A percentile compares a stretch with the other conserved stretches of the same genome.
These are phyloP conservation scores for Pedionomus torquatus DNA, from an alignment of 2,113 vertebrate species.

Conservation along the genomic window DNA sequence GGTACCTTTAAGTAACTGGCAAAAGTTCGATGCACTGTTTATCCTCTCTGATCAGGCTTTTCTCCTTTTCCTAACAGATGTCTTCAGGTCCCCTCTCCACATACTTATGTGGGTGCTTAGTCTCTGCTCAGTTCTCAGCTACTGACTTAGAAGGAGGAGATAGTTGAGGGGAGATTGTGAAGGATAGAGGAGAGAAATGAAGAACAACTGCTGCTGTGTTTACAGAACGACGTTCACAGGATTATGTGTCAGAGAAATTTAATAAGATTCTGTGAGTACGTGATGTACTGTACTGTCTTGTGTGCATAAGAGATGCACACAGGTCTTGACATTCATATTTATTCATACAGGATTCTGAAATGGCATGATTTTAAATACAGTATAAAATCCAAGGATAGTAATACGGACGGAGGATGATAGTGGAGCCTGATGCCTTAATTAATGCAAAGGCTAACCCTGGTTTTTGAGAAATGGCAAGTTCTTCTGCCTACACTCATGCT, in stretches of 20 bases:
- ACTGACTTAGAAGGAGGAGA: background rate
- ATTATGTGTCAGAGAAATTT: conserved; percentile 61
- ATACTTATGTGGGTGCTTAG: background rate
- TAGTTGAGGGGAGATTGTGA: background rate
- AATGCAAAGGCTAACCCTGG: conserved; percentile 38
- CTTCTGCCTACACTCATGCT: conserved; percentile 30
- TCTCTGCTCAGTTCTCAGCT: background rate
- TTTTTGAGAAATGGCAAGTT: conserved; percentile 27
- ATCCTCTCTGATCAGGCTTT: background rate
- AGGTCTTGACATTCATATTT: conserved; percentile 68
- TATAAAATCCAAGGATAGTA: conserved; percentile 46
- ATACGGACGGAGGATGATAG: conserved; percentile 30
- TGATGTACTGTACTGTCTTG: conserved; percentile 45
- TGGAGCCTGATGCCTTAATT: conserved; percentile 41
- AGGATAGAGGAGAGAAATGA: conserved; percentile 6
- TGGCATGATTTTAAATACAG: conserved; percentile 55
- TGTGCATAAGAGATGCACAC: conserved; percentile 41
- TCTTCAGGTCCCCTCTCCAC: background rate
- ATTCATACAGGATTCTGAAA: conserved; percentile 58
- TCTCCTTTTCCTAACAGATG: background rate
- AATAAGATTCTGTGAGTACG: conserved; percentile 50
- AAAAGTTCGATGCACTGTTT: background rate
- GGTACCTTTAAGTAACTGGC: background rate
- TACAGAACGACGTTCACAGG: conserved; percentile 54
- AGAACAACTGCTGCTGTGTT: conserved; percentile 41